Evolutionary conservation across 1,140 invertebrate genomes (phyloP).

Genomic region (Drosophila takahashii): DNA sequence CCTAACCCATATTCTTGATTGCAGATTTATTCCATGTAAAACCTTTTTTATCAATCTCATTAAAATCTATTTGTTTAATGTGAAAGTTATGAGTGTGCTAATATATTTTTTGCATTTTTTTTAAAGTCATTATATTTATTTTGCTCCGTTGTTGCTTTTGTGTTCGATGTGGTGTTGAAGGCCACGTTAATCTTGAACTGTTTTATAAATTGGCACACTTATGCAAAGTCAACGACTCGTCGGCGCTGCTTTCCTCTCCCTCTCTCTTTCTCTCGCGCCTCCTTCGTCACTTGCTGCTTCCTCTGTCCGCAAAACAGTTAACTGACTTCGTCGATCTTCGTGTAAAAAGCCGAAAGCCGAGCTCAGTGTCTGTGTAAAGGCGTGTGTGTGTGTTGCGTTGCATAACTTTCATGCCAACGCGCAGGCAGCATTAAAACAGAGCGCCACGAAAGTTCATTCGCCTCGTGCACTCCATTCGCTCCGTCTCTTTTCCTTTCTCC

Average conservation of each 20-base stretch:
- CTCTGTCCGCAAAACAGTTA: constrained; percentile 64
- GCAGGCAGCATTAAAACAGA: constrained; percentile 63
- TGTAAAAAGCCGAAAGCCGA: constrained; percentile 60
- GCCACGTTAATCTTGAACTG: constrained; percentile 59
- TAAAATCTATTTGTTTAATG: background rate
- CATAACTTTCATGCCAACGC: constrained; percentile 79
- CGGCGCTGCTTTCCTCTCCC: constrained; percentile 37
- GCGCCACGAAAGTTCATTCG: constrained; percentile 81
- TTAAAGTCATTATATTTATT: constrained; percentile 16
- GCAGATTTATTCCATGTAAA: too few species aligned
- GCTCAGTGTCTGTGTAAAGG: constrained; percentile 43
- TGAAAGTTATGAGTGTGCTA: constrained; percentile 18
- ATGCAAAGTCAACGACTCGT: constrained; percentile 80
- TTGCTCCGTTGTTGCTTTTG: constrained; percentile 11
- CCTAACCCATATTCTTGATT: too few species aligned
- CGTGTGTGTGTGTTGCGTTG: constrained; percentile 63
- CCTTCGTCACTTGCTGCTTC: constrained; percentile 22
- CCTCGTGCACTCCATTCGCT: constrained; percentile 80
- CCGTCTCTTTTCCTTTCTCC: constrained; percentile 21
- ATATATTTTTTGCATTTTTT: background rate
- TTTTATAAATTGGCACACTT: constrained; percentile 81
- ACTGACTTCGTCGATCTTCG: constrained; percentile 61
- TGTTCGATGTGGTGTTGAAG: constrained; percentile 63
- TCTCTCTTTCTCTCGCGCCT: constrained; percentile 25
- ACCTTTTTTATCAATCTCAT: background rate